Percentiles rank a stretch among this genome's conserved stretches.
Conservation (phyloP, 2,797 vertebrate species). For the Lithobates sylvaticus region DNA sequence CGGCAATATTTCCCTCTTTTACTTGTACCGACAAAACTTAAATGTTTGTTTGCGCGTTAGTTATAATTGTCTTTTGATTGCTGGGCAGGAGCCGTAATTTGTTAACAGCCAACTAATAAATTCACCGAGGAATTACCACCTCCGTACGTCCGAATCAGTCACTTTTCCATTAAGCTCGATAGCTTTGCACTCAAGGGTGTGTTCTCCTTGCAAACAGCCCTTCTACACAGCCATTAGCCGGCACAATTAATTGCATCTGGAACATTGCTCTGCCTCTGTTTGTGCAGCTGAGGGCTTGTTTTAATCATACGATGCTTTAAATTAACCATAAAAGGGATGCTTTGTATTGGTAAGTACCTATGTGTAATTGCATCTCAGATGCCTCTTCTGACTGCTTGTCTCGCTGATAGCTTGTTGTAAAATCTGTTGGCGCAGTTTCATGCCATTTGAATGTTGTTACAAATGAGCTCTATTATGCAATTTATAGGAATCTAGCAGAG, state of each 20-base stretch:
- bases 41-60: slow-evolving; percentile 7
- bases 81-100: not conserved
- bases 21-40: not conserved
- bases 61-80: slow-evolving; percentile 22
- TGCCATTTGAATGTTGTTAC: slow-evolving; percentile 11
- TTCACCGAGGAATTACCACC: slow-evolving; percentile 33
- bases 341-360: slow-evolving; percentile 32
- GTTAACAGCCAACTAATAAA: slow-evolving; percentile 19
- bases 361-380: slow-evolving; percentile 25
- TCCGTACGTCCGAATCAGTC: slow-evolving; percentile 32
- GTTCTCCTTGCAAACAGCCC: slow-evolving; percentile 8
- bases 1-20: not conserved
- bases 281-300: slow-evolving; percentile 25
- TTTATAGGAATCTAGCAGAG: not conserved
- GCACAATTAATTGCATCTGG: slow-evolving; percentile 12
- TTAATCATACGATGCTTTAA: slow-evolving; percentile 21
- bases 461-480: not conserved
- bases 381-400: not conserved
- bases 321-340: slow-evolving; percentile 14
- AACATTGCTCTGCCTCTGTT: not conserved
- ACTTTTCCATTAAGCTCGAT: slow-evolving; percentile 38
- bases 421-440: slow-evolving; percentile 16
- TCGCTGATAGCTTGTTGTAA: slow-evolving; percentile 30
- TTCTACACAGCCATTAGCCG: slow-evolving; percentile 1
- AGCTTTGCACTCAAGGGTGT: slow-evolving; percentile 24